Evolutionary conservation across 2,797 vertebrate genomes (phyloP).

Genomic region (Atherinosoma microstoma): DNA sequence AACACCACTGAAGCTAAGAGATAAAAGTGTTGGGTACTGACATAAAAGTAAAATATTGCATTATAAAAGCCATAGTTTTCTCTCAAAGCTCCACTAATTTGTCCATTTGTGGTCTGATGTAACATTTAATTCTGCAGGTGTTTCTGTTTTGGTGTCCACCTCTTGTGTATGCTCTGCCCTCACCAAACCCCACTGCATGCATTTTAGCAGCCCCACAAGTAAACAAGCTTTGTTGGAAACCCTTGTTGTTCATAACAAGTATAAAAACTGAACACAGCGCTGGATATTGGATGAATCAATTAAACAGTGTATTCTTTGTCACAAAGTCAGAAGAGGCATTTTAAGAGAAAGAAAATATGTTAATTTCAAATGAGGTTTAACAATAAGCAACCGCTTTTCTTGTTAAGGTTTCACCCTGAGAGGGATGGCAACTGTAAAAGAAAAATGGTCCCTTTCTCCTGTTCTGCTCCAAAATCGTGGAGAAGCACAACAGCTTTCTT

Average conservation of each 20-base stretch:
- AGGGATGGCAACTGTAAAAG: slow-evolving; percentile 28
- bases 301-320: slow-evolving; percentile 23
- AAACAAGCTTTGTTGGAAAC: slow-evolving; percentile 30
- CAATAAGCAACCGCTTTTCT: slow-evolving; percentile 21
- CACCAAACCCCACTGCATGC: background rate
- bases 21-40: background rate
- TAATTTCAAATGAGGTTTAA: slow-evolving; percentile 24
- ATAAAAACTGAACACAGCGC: slow-evolving; percentile 1
- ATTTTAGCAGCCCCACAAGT: slow-evolving; percentile 24
- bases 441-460: slow-evolving; percentile 30
- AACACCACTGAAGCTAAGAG: too few species aligned
- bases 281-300: slow-evolving; percentile 44
- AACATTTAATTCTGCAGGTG: background rate
- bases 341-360: slow-evolving; percentile 5
- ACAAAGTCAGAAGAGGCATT: slow-evolving; percentile 48
- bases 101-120: background rate
- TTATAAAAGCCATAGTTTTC: background rate
- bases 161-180: slow-evolving; percentile 18
- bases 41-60: background rate
- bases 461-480: slow-evolving; percentile 11
- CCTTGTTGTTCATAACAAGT: slow-evolving; percentile 17
- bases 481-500: slow-evolving; percentile 30
- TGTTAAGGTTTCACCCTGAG: slow-evolving; percentile 21
- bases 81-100: background rate
- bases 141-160: slow-evolving; percentile 31